Base-by-base conservation (phyloP, 2,797 vertebrate genomes). In the Etheostoma nigrum region DNA sequence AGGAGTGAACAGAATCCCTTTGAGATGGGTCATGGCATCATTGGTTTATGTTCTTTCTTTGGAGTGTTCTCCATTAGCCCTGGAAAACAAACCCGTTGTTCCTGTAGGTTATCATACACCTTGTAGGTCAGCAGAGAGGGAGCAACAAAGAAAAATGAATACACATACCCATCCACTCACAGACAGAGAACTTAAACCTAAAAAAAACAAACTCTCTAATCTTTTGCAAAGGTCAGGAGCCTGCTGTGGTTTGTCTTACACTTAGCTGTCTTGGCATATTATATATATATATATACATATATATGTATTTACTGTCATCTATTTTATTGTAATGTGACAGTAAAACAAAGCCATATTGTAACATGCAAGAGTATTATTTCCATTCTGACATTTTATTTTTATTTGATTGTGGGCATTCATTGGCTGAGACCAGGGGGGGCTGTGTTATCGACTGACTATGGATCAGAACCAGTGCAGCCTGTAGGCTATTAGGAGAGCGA, bases 81-180 rank as follows among this genome's bases (percentile, higher is more conserved):
- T 87, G 85, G 83, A 90, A 87, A 92, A 86, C 78, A 88, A 85
- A 79, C 75, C 76, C 16, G 57, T 71, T 18, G 73, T 76, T 88
- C 64, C 79, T 76, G 75, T 70, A 89, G 89, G 89, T 91, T 87
- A 90, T 90, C 86, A 71, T 70, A 81, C 81, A 77, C 82, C 85
- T 70, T 85, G 86, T 85, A 86, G 86, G 90, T 89, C 88, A 84
- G 76, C 51, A 15, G 42, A 52, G 79, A 67, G 67, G 57, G 65
- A 83, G 86, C 76, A 19, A 19, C 74, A 18, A 67, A 72, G 76
- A 44, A 25, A 30, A 42, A 63, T 36, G 53, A 48, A 40, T 6
- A 77, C 1, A 44, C 64, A 33, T 44, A 44, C 42, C 12, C 10
- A 40, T 25, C 1, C 19, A 14, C 48, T 45, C 40, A 14, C 0